Conservation (phyloP, 2,113 vertebrate species). For the Bombycilla garrulus region DNA sequence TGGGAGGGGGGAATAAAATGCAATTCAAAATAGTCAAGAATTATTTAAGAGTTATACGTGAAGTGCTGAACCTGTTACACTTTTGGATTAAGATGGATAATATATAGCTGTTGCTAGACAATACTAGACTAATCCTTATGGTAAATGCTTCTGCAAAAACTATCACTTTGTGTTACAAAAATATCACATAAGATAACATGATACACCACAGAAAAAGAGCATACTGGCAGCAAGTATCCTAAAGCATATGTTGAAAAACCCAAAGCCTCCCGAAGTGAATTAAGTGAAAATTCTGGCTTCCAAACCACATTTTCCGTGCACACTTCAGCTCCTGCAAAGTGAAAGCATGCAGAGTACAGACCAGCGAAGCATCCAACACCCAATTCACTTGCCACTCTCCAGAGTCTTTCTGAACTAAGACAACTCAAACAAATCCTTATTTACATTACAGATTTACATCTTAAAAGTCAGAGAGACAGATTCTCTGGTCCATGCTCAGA, state of each 20-base stretch:
- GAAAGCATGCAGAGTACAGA: not conserved
- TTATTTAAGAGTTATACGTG: not conserved
- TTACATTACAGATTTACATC: slow-evolving; percentile 43
- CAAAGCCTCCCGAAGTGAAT: not conserved
- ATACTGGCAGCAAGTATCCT: not conserved
- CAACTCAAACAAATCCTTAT: slow-evolving; percentile 40
- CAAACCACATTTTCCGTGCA: not conserved
- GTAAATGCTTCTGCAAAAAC: not conserved
- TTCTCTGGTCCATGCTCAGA: not conserved
- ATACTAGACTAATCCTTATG: not conserved
- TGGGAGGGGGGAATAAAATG: not conserved
- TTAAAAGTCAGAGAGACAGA: not conserved
- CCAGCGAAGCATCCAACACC: not conserved
- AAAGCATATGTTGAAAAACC: not conserved
- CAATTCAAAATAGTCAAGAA: not conserved
- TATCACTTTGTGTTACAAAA: not conserved
- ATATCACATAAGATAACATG: not conserved
- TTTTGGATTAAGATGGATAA: not conserved
- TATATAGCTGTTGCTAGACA: not conserved
- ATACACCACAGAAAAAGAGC: not conserved
- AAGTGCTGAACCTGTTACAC: not conserved
- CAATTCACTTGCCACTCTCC: not conserved
- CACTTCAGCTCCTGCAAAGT: not conserved
- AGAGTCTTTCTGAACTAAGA: not conserved
- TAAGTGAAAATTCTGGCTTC: not conserved